Percentiles rank a stretch among this genome's conserved stretches.
Conservation (phyloP, 2,113 vertebrate genomes). For the Burhinus oedicnemus region DNA sequence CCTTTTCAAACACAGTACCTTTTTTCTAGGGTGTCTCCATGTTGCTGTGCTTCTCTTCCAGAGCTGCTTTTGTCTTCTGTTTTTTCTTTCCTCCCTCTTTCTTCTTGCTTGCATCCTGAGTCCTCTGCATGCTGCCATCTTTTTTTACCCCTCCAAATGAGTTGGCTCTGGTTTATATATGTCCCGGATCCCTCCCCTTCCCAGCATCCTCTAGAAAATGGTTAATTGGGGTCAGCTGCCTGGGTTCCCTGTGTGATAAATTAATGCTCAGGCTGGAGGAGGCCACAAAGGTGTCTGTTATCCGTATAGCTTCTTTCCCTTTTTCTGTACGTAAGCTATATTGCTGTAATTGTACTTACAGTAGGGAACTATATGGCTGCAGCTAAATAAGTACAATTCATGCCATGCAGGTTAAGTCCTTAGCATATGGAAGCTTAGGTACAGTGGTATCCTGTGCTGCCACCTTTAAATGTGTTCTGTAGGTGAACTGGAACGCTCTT, state of each 20-base stretch:
- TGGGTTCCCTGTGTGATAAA: background rate
- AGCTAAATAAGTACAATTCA: background rate
- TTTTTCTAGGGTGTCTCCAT: background rate
- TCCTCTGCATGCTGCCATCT: background rate
- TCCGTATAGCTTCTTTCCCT: background rate
- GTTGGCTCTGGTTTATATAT: background rate
- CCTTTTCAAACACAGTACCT: constrained; percentile 5
- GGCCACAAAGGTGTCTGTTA: background rate
- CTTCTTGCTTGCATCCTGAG: background rate
- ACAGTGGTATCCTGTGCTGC: background rate
- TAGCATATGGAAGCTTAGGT: background rate
- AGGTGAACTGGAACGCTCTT: constrained; percentile 49
- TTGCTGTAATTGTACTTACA: background rate
- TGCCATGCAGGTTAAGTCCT: background rate
- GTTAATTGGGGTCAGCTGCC: constrained; percentile 23
- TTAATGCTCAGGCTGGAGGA: background rate
- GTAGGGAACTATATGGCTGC: background rate
- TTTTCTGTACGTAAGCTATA: background rate
- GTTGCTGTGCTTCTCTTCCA: background rate
- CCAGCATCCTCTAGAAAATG: background rate
- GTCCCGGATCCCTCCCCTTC: background rate
- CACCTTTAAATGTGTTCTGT: background rate
- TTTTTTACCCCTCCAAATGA: background rate
- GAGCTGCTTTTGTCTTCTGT: background rate
- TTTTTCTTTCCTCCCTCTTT: background rate